Base-by-base conservation (phyloP, 2,797 vertebrate genomes). In the Numenius phaeopus region DNA sequence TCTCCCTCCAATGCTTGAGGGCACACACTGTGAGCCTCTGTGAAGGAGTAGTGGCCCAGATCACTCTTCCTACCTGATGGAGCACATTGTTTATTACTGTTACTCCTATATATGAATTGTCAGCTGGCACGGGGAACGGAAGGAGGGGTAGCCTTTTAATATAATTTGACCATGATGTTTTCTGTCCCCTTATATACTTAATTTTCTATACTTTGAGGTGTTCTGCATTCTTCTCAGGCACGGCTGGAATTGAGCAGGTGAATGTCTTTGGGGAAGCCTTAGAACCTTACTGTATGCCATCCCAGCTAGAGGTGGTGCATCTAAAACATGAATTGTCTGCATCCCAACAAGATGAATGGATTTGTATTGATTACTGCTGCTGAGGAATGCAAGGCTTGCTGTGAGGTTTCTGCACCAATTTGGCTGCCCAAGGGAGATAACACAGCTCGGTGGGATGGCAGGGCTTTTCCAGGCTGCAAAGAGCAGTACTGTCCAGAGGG, bases 191-290 rank as follows among this genome's bases (percentile, higher is more conserved):
- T 88, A 46, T 0, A 20, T 42, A 26, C 14, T 59, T 77, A 71
- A 50, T 44, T 71, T 54, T 40, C 22, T 47, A 0, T 66, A 27
- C 50, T 66, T 90, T 0, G 5, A 9, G 1, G 5, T 70, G 2
- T 89, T 89, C 30, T 59, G 32, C 13, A 6, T 86, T 94, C 21
- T 95, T 84, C 58, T 69, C 10, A 7, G 10, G 10, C 32, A 14
- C 42, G 47, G 13, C 52, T 89, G 61, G 27, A 92, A 75, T 11
- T 80, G 52, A 83, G 39, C 52, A 75, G 44, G 26, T 79, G 32
- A 58, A 57, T 0, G 2, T 61, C 44, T 83, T 14, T 67, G 52
- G 55, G 40, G 32, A 87, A 77, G 11, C 6, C 13, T 58, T 75
- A 32, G 0, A 94, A 26, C 62, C 82, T 83, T 79, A n/a, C 20